Evolutionary conservation across 1,140 invertebrate species (phyloP).

Genomic region (Yoshiicerus persimilis): DNA sequence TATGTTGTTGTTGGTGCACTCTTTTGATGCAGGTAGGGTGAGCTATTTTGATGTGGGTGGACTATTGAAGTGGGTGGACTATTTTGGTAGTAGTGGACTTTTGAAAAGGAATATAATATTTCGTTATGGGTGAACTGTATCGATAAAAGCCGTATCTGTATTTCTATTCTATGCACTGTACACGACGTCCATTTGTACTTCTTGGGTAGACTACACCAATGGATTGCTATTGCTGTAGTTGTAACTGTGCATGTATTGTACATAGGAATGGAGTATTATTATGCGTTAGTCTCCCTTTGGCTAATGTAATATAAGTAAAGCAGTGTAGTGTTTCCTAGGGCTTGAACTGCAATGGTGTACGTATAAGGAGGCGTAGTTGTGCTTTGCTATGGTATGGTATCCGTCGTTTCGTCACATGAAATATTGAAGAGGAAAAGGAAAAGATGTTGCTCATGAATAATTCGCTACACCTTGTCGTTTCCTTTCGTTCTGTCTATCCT

Average conservation of each 20-base stretch:
- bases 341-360: not conserved
- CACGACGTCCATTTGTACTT: too few species aligned
- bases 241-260: not conserved
- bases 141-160: too few species aligned
- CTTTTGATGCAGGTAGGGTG: too few species aligned
- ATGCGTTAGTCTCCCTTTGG: not conserved
- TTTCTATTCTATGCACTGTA: too few species aligned
- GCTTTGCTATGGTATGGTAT: not conserved
- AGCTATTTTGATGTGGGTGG: too few species aligned
- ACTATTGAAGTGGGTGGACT: too few species aligned
- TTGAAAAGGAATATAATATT: too few species aligned
- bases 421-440: constrained; percentile 47
- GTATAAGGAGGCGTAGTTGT: not conserved
- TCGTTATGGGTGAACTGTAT: too few species aligned
- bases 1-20: too few species aligned
- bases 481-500: not conserved
- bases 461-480: constrained; percentile 45
- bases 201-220: too few species aligned
- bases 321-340: not conserved
- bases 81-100: too few species aligned
- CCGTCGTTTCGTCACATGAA: constrained; percentile 47
- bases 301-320: not conserved
- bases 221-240: too few species aligned
- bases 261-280: not conserved
- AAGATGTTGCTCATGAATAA: constrained; percentile 48